These are phyloP conservation scores for Trogon melanurus DNA, from an alignment of 2,113 vertebrate species.

Conservation along the genomic window DNA sequence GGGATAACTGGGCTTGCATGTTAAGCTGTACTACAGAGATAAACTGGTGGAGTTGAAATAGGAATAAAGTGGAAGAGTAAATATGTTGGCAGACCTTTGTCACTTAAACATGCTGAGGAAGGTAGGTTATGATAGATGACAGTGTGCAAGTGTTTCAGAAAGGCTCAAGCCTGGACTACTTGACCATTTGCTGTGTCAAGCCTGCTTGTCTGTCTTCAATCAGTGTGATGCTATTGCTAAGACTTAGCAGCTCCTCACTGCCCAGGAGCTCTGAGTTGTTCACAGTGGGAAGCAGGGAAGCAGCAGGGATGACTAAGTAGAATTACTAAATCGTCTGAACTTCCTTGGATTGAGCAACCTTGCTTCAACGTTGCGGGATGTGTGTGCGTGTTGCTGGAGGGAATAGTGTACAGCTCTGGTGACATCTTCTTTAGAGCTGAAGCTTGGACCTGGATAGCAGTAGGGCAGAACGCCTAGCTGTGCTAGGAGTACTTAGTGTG, in stretches of 20 bases:
- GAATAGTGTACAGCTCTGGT: not conserved
- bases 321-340: not conserved
- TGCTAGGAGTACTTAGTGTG: not conserved
- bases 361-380: fast-evolving
- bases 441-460: not conserved
- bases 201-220: not conserved
- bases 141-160: not conserved
- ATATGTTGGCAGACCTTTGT: not conserved
- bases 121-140: not conserved
- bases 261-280: not conserved
- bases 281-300: not conserved
- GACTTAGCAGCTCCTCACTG: not conserved
- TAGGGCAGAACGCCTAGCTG: not conserved
- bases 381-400: fast-evolving
- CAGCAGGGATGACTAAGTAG: too few species aligned
- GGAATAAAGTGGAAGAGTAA: not conserved
- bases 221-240: not conserved
- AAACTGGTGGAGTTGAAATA: not conserved
- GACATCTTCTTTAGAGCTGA: not conserved
- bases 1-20: not conserved
- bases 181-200: fast-evolving
- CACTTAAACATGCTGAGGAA: not conserved
- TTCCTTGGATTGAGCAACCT: not conserved
- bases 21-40: not conserved
- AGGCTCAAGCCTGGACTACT: not conserved